Conservation (phyloP, 2,888 invertebrate species). For the Arctia plantaginis region DNA sequence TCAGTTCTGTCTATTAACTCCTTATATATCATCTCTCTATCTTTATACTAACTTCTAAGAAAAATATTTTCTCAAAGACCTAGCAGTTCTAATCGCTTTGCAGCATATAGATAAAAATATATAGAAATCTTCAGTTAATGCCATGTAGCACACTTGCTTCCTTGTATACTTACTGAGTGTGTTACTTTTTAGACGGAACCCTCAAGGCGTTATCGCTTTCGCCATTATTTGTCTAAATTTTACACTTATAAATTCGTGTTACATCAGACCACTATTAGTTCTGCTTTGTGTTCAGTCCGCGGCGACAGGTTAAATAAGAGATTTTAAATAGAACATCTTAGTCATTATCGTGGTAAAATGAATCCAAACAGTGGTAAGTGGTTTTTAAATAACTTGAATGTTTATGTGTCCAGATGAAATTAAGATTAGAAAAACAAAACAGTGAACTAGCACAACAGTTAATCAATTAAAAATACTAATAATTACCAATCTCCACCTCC, state of each 20-base stretch:
- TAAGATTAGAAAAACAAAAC: not conserved
- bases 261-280: slow-evolving; percentile 5
- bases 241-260: not conserved
- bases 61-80: too few relatives aligned
- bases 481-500: too few relatives aligned
- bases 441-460: not conserved
- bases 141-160: not conserved
- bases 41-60: not conserved
- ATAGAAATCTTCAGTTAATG: not conserved
- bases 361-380: slow-evolving; percentile 4
- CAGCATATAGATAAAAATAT: too few relatives aligned
- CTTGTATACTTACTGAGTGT: not conserved
- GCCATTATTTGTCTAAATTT: not conserved
- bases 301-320: not conserved
- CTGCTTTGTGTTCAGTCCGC: not conserved
- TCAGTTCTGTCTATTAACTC: not conserved
- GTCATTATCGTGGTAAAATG: not conserved
- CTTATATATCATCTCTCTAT: not conserved
- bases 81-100: too few relatives aligned
- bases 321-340: not conserved
- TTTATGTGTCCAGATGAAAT: not conserved
- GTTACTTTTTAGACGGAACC: not conserved
- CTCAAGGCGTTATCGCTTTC: not conserved
- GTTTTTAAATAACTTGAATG: not conserved
- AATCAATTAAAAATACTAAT: not conserved